Base-by-base conservation (phyloP, 23 tunicate genomes). In the Trididemnum miniatum region DNA sequence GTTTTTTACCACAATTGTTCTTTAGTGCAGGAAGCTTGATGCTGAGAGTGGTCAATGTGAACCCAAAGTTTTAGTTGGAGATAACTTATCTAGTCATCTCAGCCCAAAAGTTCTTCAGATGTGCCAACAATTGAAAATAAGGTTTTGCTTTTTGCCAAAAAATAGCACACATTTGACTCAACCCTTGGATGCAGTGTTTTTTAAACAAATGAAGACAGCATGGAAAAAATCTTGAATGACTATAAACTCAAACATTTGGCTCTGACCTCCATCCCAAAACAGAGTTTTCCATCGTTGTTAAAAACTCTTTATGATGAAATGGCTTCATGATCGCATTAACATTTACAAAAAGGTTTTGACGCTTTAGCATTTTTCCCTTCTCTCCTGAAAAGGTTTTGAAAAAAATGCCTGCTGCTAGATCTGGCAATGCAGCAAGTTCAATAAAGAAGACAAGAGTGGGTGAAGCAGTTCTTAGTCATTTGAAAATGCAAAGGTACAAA, bases 151-250 rank as follows among this genome's bases (percentile, higher is more conserved):
- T 39, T 38, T 74, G 64, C 80, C 67, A 20, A 62, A 62, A 62
- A 62, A 62, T 24, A 62, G 67, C 26, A 62, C 67, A 18, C 67
- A 71, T 22, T 22, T 71, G n/a, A 71, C 77, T 30, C 77, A 71
- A 71, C 77, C 77, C 26, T 49, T 71, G 25, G 77, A 71, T 71
- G 77, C 30, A 12, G 67, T 24, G 29, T 62, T 62, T 26, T 62
- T 62, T n/a, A 20, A 24, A 62, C 29, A 22, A 12, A 20, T 24
- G 29, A 62, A 62, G 29, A 12, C 29, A 62, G 28, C 29, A 20
- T 62, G 67, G 67, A 32, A 22, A 69, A 69, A 32, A 69, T 28
- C 31, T 37, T 33, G 29, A 32, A 9, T 37, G 39, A 69, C 5
- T 69, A 9, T 9, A 69, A 69, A 69, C 20, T 9, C 20, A 32